Base-by-base conservation (phyloP, 2,113 vertebrate species). In the Epinephelus cyanopodus region DNA sequence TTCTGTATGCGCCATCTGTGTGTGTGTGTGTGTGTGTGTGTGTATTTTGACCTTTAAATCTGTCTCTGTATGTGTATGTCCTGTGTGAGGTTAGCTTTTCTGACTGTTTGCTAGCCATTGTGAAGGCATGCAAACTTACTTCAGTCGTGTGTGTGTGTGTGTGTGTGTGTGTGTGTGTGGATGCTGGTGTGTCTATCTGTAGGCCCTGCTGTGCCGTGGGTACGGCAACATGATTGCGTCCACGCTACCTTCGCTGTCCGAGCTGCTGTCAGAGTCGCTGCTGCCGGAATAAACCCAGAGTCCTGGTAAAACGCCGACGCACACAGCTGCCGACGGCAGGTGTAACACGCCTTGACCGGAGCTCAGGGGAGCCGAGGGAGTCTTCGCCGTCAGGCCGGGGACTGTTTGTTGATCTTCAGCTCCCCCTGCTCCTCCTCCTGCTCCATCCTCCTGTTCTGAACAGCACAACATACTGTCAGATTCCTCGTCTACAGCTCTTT, bases 251-350 rank as follows among this genome's bases (percentile, higher is more conserved):
- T 99, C 98, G 1, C 98, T 98, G 92, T 99, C 98, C 0, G 97
- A 98, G 96, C 98, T 99, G 93, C 97, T 99, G 90, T 99, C 98
- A 0, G 98, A 99, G 77, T 99, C 98, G 9, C 98, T 99, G 97
- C 98, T 99, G 71, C 98, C 97, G 0, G 98, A 99, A 92, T 99
- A 99, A 77, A 95, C 97, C 0, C 97, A 97, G 25, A 99, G 94
- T 78, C 98, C 98, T 0, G 98, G 98, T 77, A 99, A 95, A 93
- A 99, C 98, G 70, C 98, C 97, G 0, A 99, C 97, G 69, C 98
- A 99, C 84, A 99, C 97, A 0, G 98, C 97, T 0, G 98, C 98
- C 0, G 98, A 96, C 6, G 98, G 98, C 77, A 98, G 97, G 89
- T 97, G 97, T 8, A 99, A 86, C 1, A 95, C 56, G 0, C 96